Base-by-base conservation (phyloP, 2,888 invertebrate genomes). In the Metellina segmentata region DNA sequence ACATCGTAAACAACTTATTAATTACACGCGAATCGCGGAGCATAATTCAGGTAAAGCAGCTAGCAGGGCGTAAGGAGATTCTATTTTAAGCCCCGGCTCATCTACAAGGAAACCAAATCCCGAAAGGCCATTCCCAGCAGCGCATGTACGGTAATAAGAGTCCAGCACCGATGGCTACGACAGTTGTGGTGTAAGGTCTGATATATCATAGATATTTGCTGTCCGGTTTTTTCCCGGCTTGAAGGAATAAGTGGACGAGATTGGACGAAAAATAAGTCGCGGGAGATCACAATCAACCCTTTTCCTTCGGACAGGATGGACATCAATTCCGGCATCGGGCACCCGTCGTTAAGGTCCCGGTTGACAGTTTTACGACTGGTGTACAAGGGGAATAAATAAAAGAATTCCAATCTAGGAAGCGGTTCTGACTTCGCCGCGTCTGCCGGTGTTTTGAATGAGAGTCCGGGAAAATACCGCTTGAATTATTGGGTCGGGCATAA, bases 351-450 rank as follows among this genome's bases (percentile, higher is more conserved):
- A 82, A 13, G 82, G 51, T 20, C 20, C 13, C 19, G 69, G 49
- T 8, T 82, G 81, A 77, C 82, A 89, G 82, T 82, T 89, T 89
- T 89, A 89, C 82, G 89, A 82, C 48, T 19, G 69, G 20, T 34
- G 51, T 51, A 70, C 61, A 82, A n/a, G 82, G 19, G 48, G 52
- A 69, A 77, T 82, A 89, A 82, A 89, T 82, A 89, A 82, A 81
- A 69, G 77, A 77, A 82, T 89, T 82, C 82, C 89, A 82, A 89
- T 89, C 89, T 69, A 61, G 48, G 74, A n/a, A 16, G 16, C 19
- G 20, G 6, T 75, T 34, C 8, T n/a, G 16, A 19, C 11, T 52
- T 69, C 69, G 52, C 11, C 85, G 34, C 34, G 34, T 34, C 34
- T 4, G 34, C 1, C 4, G 34, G 34, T 61, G 61, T 61, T 61